Evolutionary conservation across 2,888 invertebrate species (phyloP), one percentile per base, ranked within the genome.

Genomic region (Parelbella ahira): DNA sequence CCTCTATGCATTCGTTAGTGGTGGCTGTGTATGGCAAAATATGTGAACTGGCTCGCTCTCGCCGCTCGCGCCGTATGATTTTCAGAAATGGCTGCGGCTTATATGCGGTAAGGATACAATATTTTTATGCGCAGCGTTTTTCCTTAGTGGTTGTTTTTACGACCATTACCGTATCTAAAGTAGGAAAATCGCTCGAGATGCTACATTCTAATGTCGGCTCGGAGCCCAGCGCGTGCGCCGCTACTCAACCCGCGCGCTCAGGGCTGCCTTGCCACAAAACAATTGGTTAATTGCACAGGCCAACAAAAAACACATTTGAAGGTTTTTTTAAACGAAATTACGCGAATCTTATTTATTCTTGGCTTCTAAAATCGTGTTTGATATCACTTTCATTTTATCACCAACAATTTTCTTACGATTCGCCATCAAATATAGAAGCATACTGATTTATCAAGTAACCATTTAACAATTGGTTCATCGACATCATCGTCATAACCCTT

Each of bases 141-240:
- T 82, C 78, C 75, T 74, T 59, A 59, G 70, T 50, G 49, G 67
- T 52, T 57, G 82, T 86, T 86, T 87, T 86, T 87, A 78, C 71
- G 60, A 61, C 71, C 79, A 83, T 83, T 77, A 77, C 78, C 70
- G 72, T 70, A 71, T 78, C 87, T 86, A 77, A 81, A 86, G 83
- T 86, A 79, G 87, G 87, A 87, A 81, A 84, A 84, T 83, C 75
- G 74, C 62, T 71, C 63, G 77, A 75, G 84, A 82, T 75, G 81
- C 77, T 74, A 81, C 83, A 84, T 84, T 86, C 87, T 84, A 81
- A 82, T 81, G 81, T 78, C 69, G 69, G 76, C 73, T 70, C 52
- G 71, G 67, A 57, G 67, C 70, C 65, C 65, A 68, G 79, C 86
- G 86, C 86, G 87, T 87, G 87, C 86, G 77, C 76, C 56, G 79